Conservation (phyloP, 2,113 vertebrate genomes). For the Zosterops pallidus region DNA sequence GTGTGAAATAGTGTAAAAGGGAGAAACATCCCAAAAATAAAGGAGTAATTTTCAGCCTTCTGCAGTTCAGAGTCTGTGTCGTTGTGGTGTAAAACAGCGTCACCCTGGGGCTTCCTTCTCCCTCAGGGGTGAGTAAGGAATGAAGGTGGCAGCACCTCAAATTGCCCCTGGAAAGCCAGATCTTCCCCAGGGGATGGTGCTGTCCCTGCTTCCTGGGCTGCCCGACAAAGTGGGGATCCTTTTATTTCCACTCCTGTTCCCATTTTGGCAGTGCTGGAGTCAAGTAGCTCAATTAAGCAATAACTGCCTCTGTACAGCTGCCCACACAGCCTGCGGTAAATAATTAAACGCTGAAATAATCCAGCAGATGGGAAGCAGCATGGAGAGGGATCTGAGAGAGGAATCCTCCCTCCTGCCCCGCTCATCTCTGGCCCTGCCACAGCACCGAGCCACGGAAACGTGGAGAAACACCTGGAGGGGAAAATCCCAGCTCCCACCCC, state of each 20-base stretch:
- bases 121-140: accelerated
- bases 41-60: too few relatives aligned
- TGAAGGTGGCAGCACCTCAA: not conserved
- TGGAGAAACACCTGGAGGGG: not conserved
- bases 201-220: not conserved
- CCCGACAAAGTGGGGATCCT: not conserved
- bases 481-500: accelerated
- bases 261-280: constrained; percentile 59
- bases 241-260: not conserved
- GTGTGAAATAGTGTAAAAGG: too few relatives aligned
- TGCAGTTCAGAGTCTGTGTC: too few relatives aligned
- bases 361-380: constrained; percentile 65
- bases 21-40: too few relatives aligned
- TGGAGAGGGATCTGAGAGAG: not conserved
- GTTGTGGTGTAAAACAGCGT: too few relatives aligned
- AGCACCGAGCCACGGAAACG: accelerated
- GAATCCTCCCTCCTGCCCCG: not conserved
- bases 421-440: not conserved
- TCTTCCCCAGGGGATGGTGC: accelerated
- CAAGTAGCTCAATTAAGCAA: constrained; percentile 69
- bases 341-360: constrained; percentile 69
- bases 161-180: not conserved
- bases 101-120: not conserved
- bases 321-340: constrained; percentile 63
- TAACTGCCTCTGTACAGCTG: constrained; percentile 61